Percentiles rank a stretch among this genome's conserved stretches.
These are phyloP conservation scores for Syngnathus typhle DNA, from an alignment of 2,113 vertebrate species.

Conservation along the genomic window DNA sequence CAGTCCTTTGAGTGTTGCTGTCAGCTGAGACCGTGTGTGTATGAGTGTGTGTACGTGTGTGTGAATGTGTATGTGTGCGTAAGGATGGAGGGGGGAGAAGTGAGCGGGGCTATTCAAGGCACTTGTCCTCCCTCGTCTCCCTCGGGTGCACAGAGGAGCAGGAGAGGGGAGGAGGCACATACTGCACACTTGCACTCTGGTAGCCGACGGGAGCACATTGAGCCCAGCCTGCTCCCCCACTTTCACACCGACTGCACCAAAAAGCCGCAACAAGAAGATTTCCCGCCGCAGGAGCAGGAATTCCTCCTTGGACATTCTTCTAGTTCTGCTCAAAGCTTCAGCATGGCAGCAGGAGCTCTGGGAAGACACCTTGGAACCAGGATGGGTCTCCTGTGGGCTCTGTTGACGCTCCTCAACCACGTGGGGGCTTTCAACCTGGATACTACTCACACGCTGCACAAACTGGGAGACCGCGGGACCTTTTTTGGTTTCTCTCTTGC, in stretches of 20 bases:
- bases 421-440: constrained; percentile 82
- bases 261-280: constrained; percentile 24
- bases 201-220: constrained; percentile 43
- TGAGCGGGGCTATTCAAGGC: constrained; percentile 73
- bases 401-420: constrained; percentile 40
- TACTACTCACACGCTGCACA: constrained; percentile 74
- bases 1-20: constrained; percentile 72
- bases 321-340: not conserved
- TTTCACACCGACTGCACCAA: constrained; percentile 69
- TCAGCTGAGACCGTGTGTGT: constrained; percentile 66
- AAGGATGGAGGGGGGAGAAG: constrained; percentile 46
- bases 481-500: constrained; percentile 89
- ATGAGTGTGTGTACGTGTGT: constrained; percentile 4
- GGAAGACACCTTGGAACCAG: constrained; percentile 20
- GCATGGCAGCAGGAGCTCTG: constrained; percentile 46
- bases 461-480: constrained; percentile 79
- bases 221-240: constrained; percentile 48
- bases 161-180: constrained; percentile 58
- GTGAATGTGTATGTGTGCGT: constrained; percentile 13
- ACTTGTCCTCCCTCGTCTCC: constrained; percentile 72
- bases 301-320: not conserved
- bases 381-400: constrained; percentile 45
- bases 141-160: constrained; percentile 48
- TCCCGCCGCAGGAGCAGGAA: constrained; percentile 22
- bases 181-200: constrained; percentile 42